phyloP scores from a whole-genome alignment of 2,113 vertebrate species.

The Oncorhynchus mykiss region DNA sequence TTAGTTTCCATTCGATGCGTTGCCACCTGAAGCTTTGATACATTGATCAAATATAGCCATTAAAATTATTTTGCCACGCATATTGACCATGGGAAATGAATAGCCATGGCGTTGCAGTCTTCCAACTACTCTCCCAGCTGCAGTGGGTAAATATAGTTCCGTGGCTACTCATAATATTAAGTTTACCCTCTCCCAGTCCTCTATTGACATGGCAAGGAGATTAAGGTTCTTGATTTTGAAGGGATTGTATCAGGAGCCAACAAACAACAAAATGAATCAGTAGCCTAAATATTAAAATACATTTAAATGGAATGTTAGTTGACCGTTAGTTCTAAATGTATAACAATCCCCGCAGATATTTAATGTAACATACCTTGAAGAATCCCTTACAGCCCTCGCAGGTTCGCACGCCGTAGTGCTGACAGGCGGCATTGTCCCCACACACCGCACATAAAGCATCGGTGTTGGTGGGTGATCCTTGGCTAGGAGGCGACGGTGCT shows the following conservation, averaged over 20 bases:
- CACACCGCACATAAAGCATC: slow-evolving; percentile 95
- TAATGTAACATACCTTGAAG: slow-evolving; percentile 82
- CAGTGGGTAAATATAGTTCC: slow-evolving; percentile 89
- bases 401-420: slow-evolving; percentile 92
- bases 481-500: slow-evolving; percentile 74
- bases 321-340: neutral
- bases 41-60: slow-evolving; percentile 8
- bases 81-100: slow-evolving; percentile 31
- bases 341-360: neutral
- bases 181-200: slow-evolving; percentile 74
- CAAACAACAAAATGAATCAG: neutral
- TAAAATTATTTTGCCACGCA: slow-evolving; percentile 10
- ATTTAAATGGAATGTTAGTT: neutral
- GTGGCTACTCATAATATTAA: slow-evolving; percentile 94
- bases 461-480: slow-evolving; percentile 78
- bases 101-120: slow-evolving; percentile 65
- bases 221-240: neutral
- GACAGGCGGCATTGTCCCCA: slow-evolving; percentile 94
- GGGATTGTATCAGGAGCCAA: neutral
- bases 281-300: neutral
- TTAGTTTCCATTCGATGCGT: neutral
- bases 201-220: neutral
- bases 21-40: neutral
- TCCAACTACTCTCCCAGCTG: slow-evolving; percentile 73
- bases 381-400: slow-evolving; percentile 95